These are phyloP conservation scores for Kryptolebias ocellatus DNA, from an alignment of 2,797 vertebrate species.

Conservation along the genomic window DNA sequence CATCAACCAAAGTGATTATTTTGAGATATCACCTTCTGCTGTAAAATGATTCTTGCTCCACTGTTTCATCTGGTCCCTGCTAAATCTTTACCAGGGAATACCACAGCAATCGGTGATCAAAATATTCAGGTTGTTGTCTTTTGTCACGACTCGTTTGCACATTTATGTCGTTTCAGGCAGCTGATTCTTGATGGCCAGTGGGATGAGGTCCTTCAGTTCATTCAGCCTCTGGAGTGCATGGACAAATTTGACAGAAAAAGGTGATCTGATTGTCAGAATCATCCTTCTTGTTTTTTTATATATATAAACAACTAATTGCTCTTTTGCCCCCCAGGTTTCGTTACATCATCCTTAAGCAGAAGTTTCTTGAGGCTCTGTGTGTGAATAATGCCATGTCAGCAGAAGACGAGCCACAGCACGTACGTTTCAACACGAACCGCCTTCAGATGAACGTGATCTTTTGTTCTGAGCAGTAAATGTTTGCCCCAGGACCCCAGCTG, in stretches of 20 bases:
- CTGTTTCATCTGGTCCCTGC: background rate
- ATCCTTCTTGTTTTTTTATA: background rate
- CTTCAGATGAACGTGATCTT: background rate
- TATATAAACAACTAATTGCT: too few species aligned
- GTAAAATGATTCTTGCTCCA: slow-evolving; percentile 7
- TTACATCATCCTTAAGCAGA: slow-evolving; percentile 97
- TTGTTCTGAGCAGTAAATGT: too few species aligned
- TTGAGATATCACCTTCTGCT: background rate
- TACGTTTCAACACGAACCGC: slow-evolving; percentile 75
- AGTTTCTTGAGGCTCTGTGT: slow-evolving; percentile 97
- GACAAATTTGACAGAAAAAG: slow-evolving; percentile 98
- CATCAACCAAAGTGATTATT: slow-evolving; percentile 1
- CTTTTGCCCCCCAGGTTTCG: slow-evolving; percentile 85
- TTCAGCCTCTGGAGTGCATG: slow-evolving; percentile 98
- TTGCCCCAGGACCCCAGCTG: too few species aligned
- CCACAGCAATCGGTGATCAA: background rate
- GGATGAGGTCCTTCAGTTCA: slow-evolving; percentile 99
- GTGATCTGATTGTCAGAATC: slow-evolving; percentile 62
- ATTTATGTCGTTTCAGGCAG: slow-evolving; percentile 81
- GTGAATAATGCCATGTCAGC: slow-evolving; percentile 99
- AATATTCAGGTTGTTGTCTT: background rate
- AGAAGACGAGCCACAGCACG: slow-evolving; percentile 96
- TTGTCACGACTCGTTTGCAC: background rate
- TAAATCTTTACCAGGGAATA: background rate
- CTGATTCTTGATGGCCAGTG: slow-evolving; percentile 97